Evolutionary conservation across 2,797 vertebrate species (phyloP).

Genomic region (Sebastes vulpes): DNA sequence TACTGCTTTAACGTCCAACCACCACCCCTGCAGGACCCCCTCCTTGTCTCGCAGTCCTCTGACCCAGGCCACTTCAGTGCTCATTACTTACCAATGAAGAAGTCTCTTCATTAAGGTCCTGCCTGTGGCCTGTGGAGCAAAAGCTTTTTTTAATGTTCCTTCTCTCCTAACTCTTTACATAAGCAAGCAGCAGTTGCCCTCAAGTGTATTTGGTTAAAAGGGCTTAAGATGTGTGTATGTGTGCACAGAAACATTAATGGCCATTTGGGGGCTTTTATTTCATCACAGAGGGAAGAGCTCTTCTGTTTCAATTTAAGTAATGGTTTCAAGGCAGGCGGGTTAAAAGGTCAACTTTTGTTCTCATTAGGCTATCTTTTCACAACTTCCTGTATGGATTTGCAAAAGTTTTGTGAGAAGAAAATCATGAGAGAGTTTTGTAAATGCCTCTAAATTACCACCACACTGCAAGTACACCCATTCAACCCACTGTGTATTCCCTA

Average conservation of each 20-base stretch:
- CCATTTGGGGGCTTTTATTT: constrained; percentile 59
- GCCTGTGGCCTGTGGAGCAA: constrained; percentile 69
- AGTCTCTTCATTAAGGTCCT: constrained; percentile 78
- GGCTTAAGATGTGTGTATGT: constrained; percentile 46
- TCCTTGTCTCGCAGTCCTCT: constrained; percentile 47
- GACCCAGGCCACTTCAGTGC: constrained; percentile 65
- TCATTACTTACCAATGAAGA: constrained; percentile 78
- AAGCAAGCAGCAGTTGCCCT: constrained; percentile 69
- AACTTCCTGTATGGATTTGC: constrained; percentile 26
- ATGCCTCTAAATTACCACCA: constrained; percentile 29
- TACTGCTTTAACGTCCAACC: constrained; percentile 58
- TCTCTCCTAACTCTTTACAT: constrained; percentile 67
- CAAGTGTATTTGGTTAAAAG: constrained; percentile 64
- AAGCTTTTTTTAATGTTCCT: constrained; percentile 65
- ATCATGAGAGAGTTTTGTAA: constrained; percentile 31
- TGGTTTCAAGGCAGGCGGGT: constrained; percentile 53
- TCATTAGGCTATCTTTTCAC: constrained; percentile 41
- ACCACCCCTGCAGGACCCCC: constrained; percentile 59
- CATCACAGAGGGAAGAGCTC: constrained; percentile 36
- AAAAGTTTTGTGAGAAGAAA: constrained; percentile 30
- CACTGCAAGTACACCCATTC: constrained; percentile 1
- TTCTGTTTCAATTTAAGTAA: constrained; percentile 59
- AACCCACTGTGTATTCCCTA: constrained; percentile 30
- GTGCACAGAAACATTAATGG: constrained; percentile 54
- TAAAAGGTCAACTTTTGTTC: constrained; percentile 61